Evolutionary conservation across 2,888 invertebrate species (phyloP).

Genomic region (Dione juno): DNA sequence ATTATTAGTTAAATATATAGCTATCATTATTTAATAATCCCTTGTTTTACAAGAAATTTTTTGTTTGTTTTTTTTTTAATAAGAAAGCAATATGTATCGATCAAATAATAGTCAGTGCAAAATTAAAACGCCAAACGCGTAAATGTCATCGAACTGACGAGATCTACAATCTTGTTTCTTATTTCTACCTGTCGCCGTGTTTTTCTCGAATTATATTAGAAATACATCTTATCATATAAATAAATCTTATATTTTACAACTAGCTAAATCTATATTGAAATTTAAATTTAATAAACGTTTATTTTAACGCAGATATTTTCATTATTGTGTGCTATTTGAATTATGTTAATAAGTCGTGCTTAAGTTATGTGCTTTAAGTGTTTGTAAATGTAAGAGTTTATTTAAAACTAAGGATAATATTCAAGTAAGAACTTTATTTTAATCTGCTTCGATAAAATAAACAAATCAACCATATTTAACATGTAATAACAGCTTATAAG

Average conservation of each 20-base stretch:
- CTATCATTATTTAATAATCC: too few species aligned
- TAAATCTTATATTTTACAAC: conserved; percentile 1
- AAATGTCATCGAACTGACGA: conserved; percentile 29
- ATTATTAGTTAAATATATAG: too few species aligned
- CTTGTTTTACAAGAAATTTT: too few species aligned
- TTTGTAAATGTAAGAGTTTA: conserved; percentile 28
- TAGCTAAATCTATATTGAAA: background rate
- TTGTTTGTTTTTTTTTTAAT: background rate
- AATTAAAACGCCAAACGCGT: conserved; percentile 16
- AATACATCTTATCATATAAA: background rate
- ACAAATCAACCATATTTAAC: background rate
- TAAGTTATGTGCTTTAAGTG: conserved; percentile 22
- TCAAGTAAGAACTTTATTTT: conserved; percentile 4
- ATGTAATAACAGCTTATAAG: background rate
- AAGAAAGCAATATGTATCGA: background rate
- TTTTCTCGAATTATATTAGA: conserved; percentile 18
- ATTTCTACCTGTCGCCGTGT: background rate
- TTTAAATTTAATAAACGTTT: background rate
- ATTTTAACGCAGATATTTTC: background rate
- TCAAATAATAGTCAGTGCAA: background rate
- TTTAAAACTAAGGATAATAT: conserved; percentile 3
- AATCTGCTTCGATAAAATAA: background rate
- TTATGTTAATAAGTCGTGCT: conserved; percentile 25
- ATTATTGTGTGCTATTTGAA: conserved; percentile 17
- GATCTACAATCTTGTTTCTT: conserved; percentile 14